Conservation (phyloP, 2,888 invertebrate genomes). For the Tineola bisselliella region DNA sequence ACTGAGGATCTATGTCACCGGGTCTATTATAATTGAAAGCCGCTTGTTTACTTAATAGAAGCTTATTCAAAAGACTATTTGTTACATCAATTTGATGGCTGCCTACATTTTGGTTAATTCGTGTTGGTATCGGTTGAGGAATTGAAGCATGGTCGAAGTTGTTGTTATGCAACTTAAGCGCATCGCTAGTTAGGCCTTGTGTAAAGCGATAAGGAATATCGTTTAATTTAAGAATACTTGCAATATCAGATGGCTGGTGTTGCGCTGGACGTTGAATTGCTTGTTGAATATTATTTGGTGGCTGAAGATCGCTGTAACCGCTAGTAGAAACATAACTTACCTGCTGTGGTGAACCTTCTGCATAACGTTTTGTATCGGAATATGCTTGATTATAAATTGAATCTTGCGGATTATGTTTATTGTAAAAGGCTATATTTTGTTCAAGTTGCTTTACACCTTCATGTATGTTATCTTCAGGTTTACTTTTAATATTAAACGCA, state of each 20-base stretch:
- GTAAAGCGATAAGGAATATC: slow-evolving; percentile 50
- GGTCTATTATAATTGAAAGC: slow-evolving; percentile 34
- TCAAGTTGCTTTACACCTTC: slow-evolving; percentile 31
- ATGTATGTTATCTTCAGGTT: slow-evolving; percentile 36
- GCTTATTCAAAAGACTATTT: slow-evolving; percentile 40
- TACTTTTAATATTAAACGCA: slow-evolving; percentile 44
- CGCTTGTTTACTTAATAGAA: slow-evolving; percentile 40
- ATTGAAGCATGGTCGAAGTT: slow-evolving; percentile 43
- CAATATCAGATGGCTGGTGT: slow-evolving; percentile 32
- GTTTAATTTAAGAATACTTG: slow-evolving; percentile 44
- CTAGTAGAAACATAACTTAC: slow-evolving; percentile 29
- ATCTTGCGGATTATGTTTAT: slow-evolving; percentile 22
- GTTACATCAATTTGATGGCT: slow-evolving; percentile 54
- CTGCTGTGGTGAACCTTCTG: slow-evolving; percentile 30
- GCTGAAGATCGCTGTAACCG: slow-evolving; percentile 36
- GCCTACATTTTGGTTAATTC: slow-evolving; percentile 55
- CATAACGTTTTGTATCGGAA: slow-evolving; percentile 28
- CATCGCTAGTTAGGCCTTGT: slow-evolving; percentile 36
- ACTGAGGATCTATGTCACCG: slow-evolving; percentile 36
- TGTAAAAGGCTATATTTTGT: slow-evolving; percentile 2
- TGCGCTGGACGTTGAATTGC: slow-evolving; percentile 33
- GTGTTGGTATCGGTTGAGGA: slow-evolving; percentile 41
- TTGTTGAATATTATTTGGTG: slow-evolving; percentile 32
- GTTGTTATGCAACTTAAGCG: slow-evolving; percentile 33
- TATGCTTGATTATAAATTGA: slow-evolving; percentile 29